These are phyloP conservation scores for Bujurquina vittata DNA, from an alignment of 2,113 vertebrate genomes.

Conservation along the genomic window DNA sequence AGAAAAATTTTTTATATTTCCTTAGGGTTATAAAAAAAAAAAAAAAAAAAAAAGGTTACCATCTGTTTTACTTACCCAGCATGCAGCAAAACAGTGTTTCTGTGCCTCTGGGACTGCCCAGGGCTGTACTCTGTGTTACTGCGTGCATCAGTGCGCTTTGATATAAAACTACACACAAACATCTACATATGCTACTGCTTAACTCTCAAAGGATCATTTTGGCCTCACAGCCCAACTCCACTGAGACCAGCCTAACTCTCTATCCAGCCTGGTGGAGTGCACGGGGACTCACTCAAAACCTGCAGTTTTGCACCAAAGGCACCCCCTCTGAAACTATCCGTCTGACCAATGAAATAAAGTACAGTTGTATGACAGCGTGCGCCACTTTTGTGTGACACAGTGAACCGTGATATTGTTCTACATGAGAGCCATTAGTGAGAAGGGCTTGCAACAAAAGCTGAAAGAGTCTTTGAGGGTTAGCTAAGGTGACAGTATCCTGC, in stretches of 20 bases:
- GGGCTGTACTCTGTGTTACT: background rate
- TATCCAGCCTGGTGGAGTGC: background rate
- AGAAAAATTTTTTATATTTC: no score
- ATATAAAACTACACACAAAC: slow-evolving; percentile 15
- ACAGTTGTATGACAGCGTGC: background rate
- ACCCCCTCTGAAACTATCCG: background rate
- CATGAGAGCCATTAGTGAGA: slow-evolving; percentile 30
- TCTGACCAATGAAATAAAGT: background rate
- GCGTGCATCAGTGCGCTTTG: slow-evolving; percentile 8
- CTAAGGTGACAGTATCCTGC: slow-evolving; percentile 40
- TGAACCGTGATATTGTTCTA: background rate
- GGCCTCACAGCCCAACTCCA: background rate
- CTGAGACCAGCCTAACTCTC: slow-evolving; percentile 8
- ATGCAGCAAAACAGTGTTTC: slow-evolving; percentile 29
- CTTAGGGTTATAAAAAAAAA: no score
- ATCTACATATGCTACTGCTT: slow-evolving; percentile 22
- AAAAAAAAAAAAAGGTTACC: slow-evolving; percentile 44
- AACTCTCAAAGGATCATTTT: slow-evolving; percentile 17
- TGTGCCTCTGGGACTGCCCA: slow-evolving; percentile 41
- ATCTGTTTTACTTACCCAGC: slow-evolving; percentile 47
- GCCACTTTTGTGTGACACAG: background rate
- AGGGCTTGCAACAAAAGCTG: slow-evolving; percentile 6
- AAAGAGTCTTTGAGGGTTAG: slow-evolving; percentile 17
- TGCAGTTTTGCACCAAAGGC: background rate
- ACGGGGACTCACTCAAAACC: background rate